phyloP scores from a whole-genome alignment of 2,113 vertebrate genomes.

The Engystomops pustulosus region DNA sequence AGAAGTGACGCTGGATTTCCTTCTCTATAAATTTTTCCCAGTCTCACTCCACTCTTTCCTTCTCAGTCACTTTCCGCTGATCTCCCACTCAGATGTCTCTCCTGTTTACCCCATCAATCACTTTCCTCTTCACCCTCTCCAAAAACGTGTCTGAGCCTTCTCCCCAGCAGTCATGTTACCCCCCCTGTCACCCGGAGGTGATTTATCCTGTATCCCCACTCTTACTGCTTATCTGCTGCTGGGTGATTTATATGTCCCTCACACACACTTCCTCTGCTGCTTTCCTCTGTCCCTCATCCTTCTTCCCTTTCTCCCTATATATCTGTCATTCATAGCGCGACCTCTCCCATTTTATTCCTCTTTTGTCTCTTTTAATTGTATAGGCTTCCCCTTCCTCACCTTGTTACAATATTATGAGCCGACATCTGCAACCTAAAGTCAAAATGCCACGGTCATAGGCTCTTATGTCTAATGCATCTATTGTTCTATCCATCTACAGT shows the following conservation, averaged over 20 bases:
- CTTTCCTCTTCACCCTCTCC: background rate
- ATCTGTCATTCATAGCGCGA: constrained; percentile 18
- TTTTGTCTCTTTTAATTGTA: constrained; percentile 24
- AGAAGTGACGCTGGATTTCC: background rate
- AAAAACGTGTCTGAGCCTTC: background rate
- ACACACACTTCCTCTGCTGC: constrained; percentile 36
- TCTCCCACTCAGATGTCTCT: constrained; percentile 24
- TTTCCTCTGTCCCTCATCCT: constrained; percentile 52
- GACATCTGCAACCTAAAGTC: constrained; percentile 28
- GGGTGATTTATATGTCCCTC: constrained; percentile 42
- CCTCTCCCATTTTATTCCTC: constrained; percentile 17
- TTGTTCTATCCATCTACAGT: background rate
- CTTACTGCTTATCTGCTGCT: constrained; percentile 34
- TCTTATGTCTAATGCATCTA: background rate
- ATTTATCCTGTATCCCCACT: background rate
- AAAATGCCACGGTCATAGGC: background rate
- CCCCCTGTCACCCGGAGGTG: rapidly evolving
- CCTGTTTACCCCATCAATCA: constrained; percentile 4
- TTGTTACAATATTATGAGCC: constrained; percentile 24
- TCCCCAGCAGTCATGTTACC: background rate
- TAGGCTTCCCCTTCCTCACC: constrained; percentile 50
- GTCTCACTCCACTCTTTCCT: background rate
- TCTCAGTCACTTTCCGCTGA: background rate
- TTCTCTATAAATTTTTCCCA: background rate
- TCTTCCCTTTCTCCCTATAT: constrained; percentile 55